Percentiles rank a stretch among this genome's conserved stretches.
These are phyloP conservation scores for Plutella xylostella DNA, from an alignment of 2,888 invertebrate genomes.

Conservation along the genomic window DNA sequence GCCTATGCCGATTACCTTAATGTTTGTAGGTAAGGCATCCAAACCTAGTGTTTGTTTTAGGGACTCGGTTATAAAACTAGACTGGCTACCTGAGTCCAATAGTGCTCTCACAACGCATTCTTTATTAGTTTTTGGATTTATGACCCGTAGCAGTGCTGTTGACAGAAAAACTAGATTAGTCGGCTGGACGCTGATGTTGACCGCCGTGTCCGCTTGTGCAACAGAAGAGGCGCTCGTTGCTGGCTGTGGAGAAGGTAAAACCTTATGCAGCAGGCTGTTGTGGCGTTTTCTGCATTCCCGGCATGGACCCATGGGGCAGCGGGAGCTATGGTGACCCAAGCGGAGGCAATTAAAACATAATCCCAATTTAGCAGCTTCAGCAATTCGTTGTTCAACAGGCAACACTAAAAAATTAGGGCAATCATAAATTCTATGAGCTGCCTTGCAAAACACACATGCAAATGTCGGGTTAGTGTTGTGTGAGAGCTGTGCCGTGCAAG, in stretches of 20 bases:
- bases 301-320: neutral
- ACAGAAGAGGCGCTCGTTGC: neutral
- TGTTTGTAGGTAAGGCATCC: neutral
- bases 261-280: neutral
- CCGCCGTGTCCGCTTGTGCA: neutral
- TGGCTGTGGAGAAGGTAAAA: no score
- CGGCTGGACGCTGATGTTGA: neutral
- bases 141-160: conserved; percentile 13
- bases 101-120: conserved; percentile 8
- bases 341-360: conserved; percentile 8
- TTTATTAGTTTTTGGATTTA: conserved; percentile 15
- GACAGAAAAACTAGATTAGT: conserved; percentile 13
- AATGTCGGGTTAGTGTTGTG: neutral
- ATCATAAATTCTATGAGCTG: conserved; percentile 9
- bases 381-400: conserved; percentile 3
- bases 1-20: neutral
- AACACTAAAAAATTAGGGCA: conserved; percentile 8
- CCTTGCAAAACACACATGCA: conserved; percentile 8
- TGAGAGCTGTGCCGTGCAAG: neutral
- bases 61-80: neutral
- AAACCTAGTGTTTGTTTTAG: neutral
- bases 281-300: neutral
- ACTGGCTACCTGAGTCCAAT: conserved; percentile 15
- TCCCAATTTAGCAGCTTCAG: conserved; percentile 1
- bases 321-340: neutral